These are phyloP conservation scores for Ibidorhyncha struthersii DNA, from an alignment of 2,113 vertebrate genomes.

Conservation along the genomic window DNA sequence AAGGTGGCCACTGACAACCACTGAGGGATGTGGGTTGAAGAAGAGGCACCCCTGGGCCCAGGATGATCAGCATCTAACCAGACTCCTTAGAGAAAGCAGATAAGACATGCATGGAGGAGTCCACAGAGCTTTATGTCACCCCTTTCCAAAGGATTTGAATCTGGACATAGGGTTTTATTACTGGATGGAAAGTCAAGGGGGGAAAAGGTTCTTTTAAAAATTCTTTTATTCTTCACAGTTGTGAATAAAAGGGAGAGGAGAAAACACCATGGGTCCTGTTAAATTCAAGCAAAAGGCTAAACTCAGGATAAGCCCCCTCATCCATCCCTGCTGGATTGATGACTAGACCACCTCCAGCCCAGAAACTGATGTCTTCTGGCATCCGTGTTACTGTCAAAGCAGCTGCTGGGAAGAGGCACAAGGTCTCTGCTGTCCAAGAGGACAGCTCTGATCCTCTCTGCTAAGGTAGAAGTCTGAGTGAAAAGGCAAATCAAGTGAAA, in stretches of 20 bases:
- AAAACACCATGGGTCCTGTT: background rate
- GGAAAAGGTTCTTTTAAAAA: background rate
- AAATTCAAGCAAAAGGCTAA: background rate
- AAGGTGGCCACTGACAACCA: background rate
- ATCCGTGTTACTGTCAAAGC: background rate
- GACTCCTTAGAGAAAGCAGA: background rate
- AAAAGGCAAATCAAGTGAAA: background rate
- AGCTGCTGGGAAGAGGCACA: background rate
- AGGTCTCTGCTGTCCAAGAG: background rate
- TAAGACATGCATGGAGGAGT: background rate
- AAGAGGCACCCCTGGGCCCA: background rate
- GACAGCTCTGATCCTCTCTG: background rate
- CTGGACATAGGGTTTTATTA: background rate
- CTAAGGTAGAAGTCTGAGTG: background rate
- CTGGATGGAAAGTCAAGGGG: background rate
- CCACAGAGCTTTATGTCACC: no score
- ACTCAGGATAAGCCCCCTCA: background rate
- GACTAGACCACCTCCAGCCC: background rate
- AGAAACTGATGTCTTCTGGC: background rate
- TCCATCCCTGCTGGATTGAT: background rate
- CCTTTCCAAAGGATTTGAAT: background rate
- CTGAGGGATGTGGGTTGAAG: background rate
- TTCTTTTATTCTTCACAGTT: background rate
- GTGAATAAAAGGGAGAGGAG: background rate
- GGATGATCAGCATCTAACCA: background rate